Evolutionary conservation across 2,888 invertebrate species (phyloP).

Genomic region (Galerucella pusilla): DNA sequence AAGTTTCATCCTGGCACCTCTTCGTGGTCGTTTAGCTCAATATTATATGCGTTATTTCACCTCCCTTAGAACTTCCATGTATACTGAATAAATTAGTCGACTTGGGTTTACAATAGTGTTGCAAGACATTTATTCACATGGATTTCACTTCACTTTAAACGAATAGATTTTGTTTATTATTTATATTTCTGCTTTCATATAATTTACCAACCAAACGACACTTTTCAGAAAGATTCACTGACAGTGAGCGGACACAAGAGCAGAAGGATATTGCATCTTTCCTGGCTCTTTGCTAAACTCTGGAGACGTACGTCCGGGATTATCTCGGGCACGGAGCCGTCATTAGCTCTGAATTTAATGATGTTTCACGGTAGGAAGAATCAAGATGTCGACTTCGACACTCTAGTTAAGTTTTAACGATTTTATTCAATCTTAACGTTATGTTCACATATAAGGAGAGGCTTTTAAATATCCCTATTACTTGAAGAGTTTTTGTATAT

Average conservation of each 20-base stretch:
- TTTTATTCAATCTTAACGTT: constrained; percentile 48
- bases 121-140: too few species aligned
- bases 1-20: too few species aligned
- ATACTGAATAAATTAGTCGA: too few species aligned
- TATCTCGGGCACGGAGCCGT: constrained; percentile 46
- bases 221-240: constrained; percentile 8
- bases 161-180: background rate
- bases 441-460: constrained; percentile 25
- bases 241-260: constrained; percentile 9
- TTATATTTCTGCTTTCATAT: background rate
- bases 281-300: constrained; percentile 5
- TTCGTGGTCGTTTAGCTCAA: too few species aligned
- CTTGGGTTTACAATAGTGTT: too few species aligned
- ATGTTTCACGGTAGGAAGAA: constrained; percentile 58
- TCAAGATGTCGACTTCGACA: constrained; percentile 55
- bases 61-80: too few species aligned
- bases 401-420: constrained; percentile 58
- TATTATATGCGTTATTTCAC: too few species aligned
- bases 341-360: constrained; percentile 60
- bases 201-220: constrained; percentile 9
- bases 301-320: constrained; percentile 39
- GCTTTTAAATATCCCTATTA: constrained; percentile 27
- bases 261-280: constrained; percentile 14
- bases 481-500: background rate
- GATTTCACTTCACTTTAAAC: too few species aligned